Evolutionary conservation across 1,140 invertebrate genomes (phyloP).

Genomic region (Archegozetes longisetosus): DNA sequence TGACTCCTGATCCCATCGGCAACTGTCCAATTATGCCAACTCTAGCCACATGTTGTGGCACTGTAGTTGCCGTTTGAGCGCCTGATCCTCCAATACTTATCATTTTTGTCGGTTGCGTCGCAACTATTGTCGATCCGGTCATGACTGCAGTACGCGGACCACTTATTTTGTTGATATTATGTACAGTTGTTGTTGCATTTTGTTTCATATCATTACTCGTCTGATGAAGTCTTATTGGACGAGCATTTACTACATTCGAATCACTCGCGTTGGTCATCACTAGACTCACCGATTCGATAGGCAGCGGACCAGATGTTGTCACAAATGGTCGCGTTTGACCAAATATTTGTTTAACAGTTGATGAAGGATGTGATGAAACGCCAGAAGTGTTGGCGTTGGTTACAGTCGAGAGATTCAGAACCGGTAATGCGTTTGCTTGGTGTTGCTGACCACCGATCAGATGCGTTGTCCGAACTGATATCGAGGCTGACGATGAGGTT

Average conservation of each 20-base stretch:
- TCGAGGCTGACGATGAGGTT: neutral
- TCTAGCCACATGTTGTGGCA: neutral
- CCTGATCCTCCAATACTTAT: slow-evolving; percentile 1
- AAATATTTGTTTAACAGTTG: neutral
- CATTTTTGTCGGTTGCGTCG: slow-evolving; percentile 8
- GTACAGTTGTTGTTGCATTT: neutral
- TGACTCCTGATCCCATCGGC: neutral
- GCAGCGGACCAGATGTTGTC: neutral
- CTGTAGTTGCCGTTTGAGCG: neutral
- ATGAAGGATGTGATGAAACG: neutral
- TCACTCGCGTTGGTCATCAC: slow-evolving; percentile 5
- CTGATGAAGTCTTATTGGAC: neutral
- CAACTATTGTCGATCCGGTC: neutral
- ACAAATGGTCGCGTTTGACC: neutral
- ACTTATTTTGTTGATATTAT: slow-evolving; percentile 5
- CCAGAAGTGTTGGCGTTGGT: neutral
- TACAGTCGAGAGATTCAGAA: slow-evolving; percentile 5
- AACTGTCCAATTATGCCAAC: slow-evolving; percentile 6
- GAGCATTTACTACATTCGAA: neutral
- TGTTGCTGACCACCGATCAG: neutral
- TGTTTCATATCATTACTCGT: slow-evolving; percentile 9
- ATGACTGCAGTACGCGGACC: neutral
- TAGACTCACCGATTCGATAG: slow-evolving; percentile 2
- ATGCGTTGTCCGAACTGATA: neutral
- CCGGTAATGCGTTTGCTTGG: neutral